A percentile compares a stretch with the other conserved stretches of the same genome.
These are phyloP conservation scores for Melanostigma gelatinosum DNA, from an alignment of 2,113 vertebrate species.

Conservation along the genomic window DNA sequence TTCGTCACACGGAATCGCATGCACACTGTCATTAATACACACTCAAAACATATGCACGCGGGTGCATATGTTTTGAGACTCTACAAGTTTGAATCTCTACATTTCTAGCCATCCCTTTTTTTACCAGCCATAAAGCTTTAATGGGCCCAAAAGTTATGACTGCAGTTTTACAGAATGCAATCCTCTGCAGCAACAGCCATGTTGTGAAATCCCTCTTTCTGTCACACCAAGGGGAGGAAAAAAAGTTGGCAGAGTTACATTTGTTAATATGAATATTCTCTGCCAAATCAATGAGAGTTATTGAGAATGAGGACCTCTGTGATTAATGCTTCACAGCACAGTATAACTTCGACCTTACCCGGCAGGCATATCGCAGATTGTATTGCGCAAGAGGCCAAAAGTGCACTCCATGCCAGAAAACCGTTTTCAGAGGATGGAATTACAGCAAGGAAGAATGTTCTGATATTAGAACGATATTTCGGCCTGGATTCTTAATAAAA, in stretches of 20 bases:
- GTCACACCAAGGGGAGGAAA: neutral
- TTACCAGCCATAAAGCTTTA: slow-evolving; percentile 39
- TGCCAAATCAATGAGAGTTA: slow-evolving; percentile 37
- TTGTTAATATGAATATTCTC: slow-evolving; percentile 51
- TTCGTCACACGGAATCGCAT: neutral
- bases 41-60: neutral
- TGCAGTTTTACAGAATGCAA: slow-evolving; percentile 34
- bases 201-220: slow-evolving; percentile 29
- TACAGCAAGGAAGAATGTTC: slow-evolving; percentile 5
- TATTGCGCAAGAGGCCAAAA: slow-evolving; percentile 23
- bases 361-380: slow-evolving; percentile 32
- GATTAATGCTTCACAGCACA: slow-evolving; percentile 45
- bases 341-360: slow-evolving; percentile 27
- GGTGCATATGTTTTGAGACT: too few relatives aligned
- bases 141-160: slow-evolving; percentile 32
- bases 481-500: slow-evolving; percentile 2
- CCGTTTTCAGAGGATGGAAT: neutral
- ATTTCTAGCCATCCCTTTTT: slow-evolving; percentile 11
- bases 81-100: too few relatives aligned
- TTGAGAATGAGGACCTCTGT: slow-evolving; percentile 27
- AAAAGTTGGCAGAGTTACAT: slow-evolving; percentile 28
- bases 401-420: slow-evolving; percentile 25
- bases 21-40: neutral
- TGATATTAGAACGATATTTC: neutral
- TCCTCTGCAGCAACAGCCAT: slow-evolving; percentile 24